phyloP scores from a whole-genome alignment of 2,888 invertebrate genomes.

The Trichopria drosophilae region DNA sequence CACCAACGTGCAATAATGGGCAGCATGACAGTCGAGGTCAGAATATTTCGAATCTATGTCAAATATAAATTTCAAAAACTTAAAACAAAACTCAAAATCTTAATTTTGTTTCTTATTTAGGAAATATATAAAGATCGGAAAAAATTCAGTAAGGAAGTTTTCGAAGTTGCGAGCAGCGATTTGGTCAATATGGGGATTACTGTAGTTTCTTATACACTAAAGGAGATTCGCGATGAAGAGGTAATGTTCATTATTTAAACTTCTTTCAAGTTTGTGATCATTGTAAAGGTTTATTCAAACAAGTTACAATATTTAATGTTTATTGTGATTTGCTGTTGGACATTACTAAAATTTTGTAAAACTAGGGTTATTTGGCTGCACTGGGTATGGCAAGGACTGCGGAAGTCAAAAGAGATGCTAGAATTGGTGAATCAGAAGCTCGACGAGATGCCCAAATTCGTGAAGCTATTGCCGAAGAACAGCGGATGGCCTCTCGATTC shows the following conservation, averaged over 20 bases:
- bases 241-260: conserved; percentile 62
- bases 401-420: conserved; percentile 92
- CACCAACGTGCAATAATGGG: conserved; percentile 96
- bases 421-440: conserved; percentile 97
- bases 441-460: conserved; percentile 88
- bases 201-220: conserved; percentile 91
- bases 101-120: conserved; percentile 59
- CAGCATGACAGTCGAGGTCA: conserved; percentile 88
- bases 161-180: conserved; percentile 93
- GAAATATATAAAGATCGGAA: conserved; percentile 95
- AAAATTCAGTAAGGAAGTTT: conserved; percentile 92
- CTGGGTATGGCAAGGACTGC: conserved; percentile 94
- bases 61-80: neutral
- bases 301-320: conserved; percentile 44
- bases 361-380: conserved; percentile 87
- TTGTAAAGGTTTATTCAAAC: too few relatives aligned
- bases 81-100: neutral
- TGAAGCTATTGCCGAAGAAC: conserved; percentile 95
- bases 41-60: neutral
- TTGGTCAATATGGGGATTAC: conserved; percentile 96
- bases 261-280: too few relatives aligned
- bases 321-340: conserved; percentile 1
- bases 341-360: neutral
- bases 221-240: conserved; percentile 94
- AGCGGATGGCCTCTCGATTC: conserved; percentile 91